Percentiles rank a stretch among this genome's conserved stretches.
Evolutionary conservation across 1,140 invertebrate species (phyloP).

Genomic region (Penaeus indicus): DNA sequence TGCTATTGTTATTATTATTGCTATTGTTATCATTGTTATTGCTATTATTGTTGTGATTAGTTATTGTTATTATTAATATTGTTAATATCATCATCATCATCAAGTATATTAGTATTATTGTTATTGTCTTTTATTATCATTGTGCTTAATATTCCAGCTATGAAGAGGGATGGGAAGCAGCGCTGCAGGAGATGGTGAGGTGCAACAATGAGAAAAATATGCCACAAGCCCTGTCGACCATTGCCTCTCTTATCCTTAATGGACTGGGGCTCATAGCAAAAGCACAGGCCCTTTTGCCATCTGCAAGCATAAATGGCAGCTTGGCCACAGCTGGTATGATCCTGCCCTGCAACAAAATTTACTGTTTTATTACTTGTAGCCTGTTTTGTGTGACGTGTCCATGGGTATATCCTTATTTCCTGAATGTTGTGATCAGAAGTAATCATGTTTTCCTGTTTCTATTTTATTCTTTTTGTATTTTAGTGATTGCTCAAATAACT

Average conservation of each 20-base stretch:
- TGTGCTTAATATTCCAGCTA: constrained; percentile 1
- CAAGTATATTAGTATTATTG: not conserved
- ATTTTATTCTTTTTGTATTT: no score
- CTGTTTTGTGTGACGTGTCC: no score
- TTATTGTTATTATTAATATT: not conserved
- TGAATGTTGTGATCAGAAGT: no score
- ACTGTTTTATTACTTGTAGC: no score
- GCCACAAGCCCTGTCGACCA: not conserved
- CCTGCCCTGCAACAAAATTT: no score
- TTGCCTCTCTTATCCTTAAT: constrained; percentile 32
- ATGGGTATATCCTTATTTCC: no score
- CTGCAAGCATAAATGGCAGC: constrained; percentile 14
- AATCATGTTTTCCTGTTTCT: no score
- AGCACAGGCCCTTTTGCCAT: constrained; percentile 41
- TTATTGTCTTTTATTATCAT: not conserved
- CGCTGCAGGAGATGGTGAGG: constrained; percentile 40
- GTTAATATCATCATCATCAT: not conserved
- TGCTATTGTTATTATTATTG: not conserved
- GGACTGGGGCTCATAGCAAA: constrained; percentile 11
- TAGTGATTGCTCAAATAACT: no score
- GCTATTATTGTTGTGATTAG: not conserved
- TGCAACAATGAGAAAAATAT: constrained; percentile 33
- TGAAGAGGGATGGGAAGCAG: constrained; percentile 55
- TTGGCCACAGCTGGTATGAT: constrained; percentile 11
- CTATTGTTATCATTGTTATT: not conserved